A percentile compares a stretch with the other conserved stretches of the same genome.
Evolutionary conservation across 1,140 invertebrate species (phyloP).

Genomic region (Heliothis virescens): DNA sequence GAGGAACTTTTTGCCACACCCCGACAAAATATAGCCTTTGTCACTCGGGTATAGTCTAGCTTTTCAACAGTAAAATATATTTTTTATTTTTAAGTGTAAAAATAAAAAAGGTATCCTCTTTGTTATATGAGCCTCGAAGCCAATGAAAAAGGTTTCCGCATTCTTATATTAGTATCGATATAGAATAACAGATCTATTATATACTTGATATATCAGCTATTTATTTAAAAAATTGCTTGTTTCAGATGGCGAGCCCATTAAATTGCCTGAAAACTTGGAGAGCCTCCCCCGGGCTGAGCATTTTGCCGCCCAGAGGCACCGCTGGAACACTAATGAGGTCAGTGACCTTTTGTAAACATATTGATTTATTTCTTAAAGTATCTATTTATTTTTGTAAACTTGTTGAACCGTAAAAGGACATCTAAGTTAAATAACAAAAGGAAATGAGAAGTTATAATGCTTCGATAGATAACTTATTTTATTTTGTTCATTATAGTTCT

Average conservation of each 20-base stretch:
- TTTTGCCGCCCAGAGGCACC: slow-evolving; percentile 96
- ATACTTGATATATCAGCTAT: background rate
- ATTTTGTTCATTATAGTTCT: too few species aligned
- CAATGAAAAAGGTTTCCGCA: too few species aligned
- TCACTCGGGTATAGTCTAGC: too few species aligned
- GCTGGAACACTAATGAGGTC: slow-evolving; percentile 99
- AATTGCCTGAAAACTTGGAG: slow-evolving; percentile 97
- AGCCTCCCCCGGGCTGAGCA: slow-evolving; percentile 96
- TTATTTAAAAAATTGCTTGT: slow-evolving; percentile 59
- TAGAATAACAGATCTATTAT: slow-evolving; percentile 65
- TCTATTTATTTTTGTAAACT: background rate
- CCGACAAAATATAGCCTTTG: too few species aligned
- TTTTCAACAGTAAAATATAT: too few species aligned
- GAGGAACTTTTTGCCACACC: too few species aligned
- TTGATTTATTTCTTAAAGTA: background rate
- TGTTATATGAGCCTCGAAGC: too few species aligned
- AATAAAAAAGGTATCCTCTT: too few species aligned
- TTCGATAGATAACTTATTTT: too few species aligned
- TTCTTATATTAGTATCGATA: slow-evolving; percentile 79
- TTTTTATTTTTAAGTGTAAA: too few species aligned
- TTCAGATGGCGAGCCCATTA: slow-evolving; percentile 95
- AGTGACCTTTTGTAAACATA: slow-evolving; percentile 63
- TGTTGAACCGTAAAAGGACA: background rate
- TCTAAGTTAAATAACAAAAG: background rate
- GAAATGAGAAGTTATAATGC: too few species aligned